Base-by-base conservation (phyloP, 2,113 vertebrate species). In the Corythaeola cristata region DNA sequence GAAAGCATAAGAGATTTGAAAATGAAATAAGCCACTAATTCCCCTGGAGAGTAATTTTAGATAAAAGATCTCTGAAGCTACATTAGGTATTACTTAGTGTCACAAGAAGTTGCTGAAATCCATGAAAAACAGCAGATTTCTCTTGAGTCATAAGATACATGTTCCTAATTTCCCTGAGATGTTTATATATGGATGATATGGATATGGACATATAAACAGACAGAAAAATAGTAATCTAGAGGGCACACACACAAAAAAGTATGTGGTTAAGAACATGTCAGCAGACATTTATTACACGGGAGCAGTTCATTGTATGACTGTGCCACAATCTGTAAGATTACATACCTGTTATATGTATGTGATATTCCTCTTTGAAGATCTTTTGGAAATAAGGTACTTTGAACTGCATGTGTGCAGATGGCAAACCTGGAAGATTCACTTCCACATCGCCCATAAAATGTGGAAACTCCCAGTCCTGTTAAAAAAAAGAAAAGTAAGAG, bases 371-470 rank as follows among this genome's bases (percentile, higher is more conserved):
- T 97, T 99, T 99, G 85, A 99, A 98, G 91, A 99, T 97, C 59
- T 98, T 96, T 96, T 99, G 99, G 97, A 99, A 99, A 95, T 99
- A 98, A 76, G 99, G 99, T 55, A 99, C 98, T 98, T 98, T 99
- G 97, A 99, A 98, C 91, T 99, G 99, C 95, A 99, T 98, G 44
- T 99, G 99, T 27, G 99, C 98, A 23, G 99, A 99, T 55, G 99
- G 98, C 94, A 99, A 97, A 19, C 99, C 99, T 15, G 99, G 99
- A 63, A 99, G 98, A 96, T 99, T 99, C 93, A 99, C 98, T 94
- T 99, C 99, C 81, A 99, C 98, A 93, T 99, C 99, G 39, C 99
- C 99, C 99, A 99, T 99, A 97, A 99, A 99, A 95, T 99, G 99
- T 82, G 99, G 99, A 97, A 99, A 99, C 91, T 99, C 99, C 99